These are phyloP conservation scores for Orchesella flavescens DNA, from an alignment of 2,888 invertebrate genomes.

Conservation along the genomic window DNA sequence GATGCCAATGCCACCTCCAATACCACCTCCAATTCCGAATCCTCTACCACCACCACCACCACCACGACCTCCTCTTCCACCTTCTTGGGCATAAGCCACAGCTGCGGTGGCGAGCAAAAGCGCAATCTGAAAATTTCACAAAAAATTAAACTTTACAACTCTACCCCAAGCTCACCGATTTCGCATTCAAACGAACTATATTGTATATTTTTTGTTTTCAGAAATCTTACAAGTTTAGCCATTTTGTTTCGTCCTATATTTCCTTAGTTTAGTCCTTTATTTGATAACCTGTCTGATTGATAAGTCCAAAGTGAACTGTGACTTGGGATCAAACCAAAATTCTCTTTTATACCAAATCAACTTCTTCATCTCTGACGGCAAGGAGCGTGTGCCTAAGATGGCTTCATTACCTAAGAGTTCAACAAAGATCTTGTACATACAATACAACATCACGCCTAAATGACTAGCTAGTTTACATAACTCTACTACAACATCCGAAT, in stretches of 20 bases:
- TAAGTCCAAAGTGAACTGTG: constrained; percentile 30
- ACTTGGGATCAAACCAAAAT: neutral
- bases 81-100: constrained; percentile 8
- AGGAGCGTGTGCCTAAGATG: no score
- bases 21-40: no score
- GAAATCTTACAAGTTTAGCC: constrained; percentile 49
- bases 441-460: no score
- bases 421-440: no score
- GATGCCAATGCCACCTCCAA: neutral
- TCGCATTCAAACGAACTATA: no score
- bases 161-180: neutral
- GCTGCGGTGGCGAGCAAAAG: constrained; percentile 31
- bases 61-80: constrained; percentile 1
- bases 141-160: neutral
- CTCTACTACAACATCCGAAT: no score
- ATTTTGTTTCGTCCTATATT: neutral
- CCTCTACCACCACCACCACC: neutral
- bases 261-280: neutral
- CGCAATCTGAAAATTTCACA: constrained; percentile 34
- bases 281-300: constrained; percentile 6
- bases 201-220: neutral
- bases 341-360: constrained; percentile 37
- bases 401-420: no score
- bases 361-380: neutral
- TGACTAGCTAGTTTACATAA: no score